Percentiles rank a stretch among this genome's conserved stretches.
Evolutionary conservation across 2,797 vertebrate genomes (phyloP).

Genomic region (Myotis daubentonii): DNA sequence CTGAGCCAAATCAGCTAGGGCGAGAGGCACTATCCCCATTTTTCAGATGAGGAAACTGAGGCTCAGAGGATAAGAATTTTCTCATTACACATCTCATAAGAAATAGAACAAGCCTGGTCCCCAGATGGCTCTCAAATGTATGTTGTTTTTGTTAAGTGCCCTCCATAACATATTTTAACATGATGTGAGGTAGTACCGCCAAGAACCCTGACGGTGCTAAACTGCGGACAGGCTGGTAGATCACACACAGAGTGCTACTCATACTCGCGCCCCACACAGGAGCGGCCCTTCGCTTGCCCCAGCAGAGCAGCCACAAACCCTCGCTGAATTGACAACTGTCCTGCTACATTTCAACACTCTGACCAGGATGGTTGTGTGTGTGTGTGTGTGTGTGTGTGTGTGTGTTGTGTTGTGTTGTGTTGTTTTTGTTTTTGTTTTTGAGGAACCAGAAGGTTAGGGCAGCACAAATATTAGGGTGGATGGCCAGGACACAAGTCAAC

Average conservation of each 20-base stretch:
- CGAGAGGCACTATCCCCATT: not conserved
- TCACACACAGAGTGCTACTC: not conserved
- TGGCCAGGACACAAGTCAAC: not conserved
- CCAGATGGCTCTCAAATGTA: not conserved
- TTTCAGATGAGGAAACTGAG: constrained; percentile 13
- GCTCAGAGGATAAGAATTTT: not conserved
- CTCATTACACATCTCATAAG: not conserved
- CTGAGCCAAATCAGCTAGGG: no score
- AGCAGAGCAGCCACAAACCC: not conserved
- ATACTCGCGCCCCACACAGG: no score
- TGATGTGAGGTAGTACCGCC: not conserved
- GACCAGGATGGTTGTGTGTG: not conserved
- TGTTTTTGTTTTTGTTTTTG: no score
- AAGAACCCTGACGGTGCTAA: not conserved
- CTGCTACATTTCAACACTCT: not conserved
- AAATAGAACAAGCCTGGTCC: not conserved
- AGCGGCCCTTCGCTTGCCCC: not conserved
- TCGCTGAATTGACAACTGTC: not conserved
- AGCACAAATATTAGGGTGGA: not conserved
- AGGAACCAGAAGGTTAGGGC: not conserved
- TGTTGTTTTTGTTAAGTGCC: not conserved
- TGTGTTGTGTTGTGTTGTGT: no score
- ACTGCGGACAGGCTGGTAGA: not conserved
- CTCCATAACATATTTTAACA: not conserved
- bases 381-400: no score